phyloP scores from a whole-genome alignment of 2,888 invertebrate genomes.

The Escarpia spicata region DNA sequence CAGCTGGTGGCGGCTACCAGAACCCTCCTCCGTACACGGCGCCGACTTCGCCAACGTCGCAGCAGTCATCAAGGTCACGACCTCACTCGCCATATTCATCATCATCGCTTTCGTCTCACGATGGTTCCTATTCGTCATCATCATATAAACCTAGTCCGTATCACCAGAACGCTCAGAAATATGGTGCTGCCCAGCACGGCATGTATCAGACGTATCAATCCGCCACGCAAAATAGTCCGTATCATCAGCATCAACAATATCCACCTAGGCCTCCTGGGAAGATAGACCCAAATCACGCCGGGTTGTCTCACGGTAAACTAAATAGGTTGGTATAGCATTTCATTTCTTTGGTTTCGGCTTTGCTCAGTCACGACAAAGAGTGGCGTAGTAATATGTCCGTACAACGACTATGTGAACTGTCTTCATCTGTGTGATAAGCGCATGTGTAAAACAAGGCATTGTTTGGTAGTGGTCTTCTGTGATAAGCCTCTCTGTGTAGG shows the following conservation, averaged over 20 bases:
- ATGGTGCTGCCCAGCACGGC: not conserved
- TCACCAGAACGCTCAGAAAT: not conserved
- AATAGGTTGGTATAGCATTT: constrained; percentile 12
- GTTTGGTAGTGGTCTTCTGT: not conserved
- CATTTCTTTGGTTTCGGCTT: not conserved
- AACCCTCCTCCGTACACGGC: not conserved
- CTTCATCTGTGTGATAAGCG: not conserved
- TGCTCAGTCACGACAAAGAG: not conserved
- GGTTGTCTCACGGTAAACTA: not conserved
- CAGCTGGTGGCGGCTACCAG: constrained; percentile 12
- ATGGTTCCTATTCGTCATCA: not conserved
- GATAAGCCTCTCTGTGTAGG: not conserved
- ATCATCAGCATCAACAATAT: constrained; percentile 2
- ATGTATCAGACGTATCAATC: constrained; percentile 6
- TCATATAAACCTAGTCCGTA: not conserved
- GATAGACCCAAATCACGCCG: not conserved
- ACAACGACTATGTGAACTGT: not conserved
- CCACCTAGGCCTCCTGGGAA: not conserved
- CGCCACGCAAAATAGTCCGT: not conserved
- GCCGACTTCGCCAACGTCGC: not conserved
- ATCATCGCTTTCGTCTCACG: not conserved
- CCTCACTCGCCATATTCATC: constrained; percentile 13
- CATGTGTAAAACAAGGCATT: not conserved
- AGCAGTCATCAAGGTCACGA: constrained; percentile 7
- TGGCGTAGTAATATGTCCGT: not conserved